These are phyloP conservation scores for Megaustenia siamemsis DNA, from an alignment of 2,888 invertebrate genomes.

Conservation along the genomic window DNA sequence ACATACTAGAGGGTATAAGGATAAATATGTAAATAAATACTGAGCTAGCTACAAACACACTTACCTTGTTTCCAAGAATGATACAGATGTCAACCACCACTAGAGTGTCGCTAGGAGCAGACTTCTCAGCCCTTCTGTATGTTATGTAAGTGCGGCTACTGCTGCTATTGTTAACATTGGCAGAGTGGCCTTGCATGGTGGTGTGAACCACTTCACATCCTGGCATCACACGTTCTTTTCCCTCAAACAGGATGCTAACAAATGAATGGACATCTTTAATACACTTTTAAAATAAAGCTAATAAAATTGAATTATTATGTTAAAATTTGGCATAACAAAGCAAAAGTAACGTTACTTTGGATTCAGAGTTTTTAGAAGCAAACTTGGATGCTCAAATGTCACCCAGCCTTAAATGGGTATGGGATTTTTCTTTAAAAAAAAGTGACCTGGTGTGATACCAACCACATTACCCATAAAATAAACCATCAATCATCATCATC, in stretches of 20 bases:
- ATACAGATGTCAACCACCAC: constrained; percentile 98
- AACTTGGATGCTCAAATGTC: too few relatives aligned
- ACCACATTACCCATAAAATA: too few relatives aligned
- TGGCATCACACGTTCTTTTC: constrained; percentile 94
- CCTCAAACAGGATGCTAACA: constrained; percentile 96
- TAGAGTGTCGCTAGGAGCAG: constrained; percentile 96
- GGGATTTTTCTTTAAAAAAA: too few relatives aligned
- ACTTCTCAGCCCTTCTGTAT: constrained; percentile 90
- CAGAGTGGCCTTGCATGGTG: constrained; percentile 92
- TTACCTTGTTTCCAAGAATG: constrained; percentile 90
- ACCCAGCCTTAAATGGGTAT: too few relatives aligned
- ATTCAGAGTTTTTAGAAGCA: too few relatives aligned
- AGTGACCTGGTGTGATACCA: too few relatives aligned
- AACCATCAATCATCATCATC: too few relatives aligned
- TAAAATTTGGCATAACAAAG: too few relatives aligned
- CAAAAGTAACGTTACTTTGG: too few relatives aligned
- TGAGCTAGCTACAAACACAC: too few relatives aligned
- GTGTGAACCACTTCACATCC: constrained; percentile 93
- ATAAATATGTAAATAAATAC: too few relatives aligned
- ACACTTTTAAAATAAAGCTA: neutral
- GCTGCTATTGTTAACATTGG: constrained; percentile 86
- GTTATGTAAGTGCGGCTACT: constrained; percentile 89
- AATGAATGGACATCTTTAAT: neutral
- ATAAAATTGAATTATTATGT: too few relatives aligned
- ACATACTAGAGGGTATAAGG: neutral